Evolutionary conservation across 2,113 vertebrate genomes (phyloP), one percentile per base, ranked within the genome.

Genomic region (Leucoraja erinaceus): DNA sequence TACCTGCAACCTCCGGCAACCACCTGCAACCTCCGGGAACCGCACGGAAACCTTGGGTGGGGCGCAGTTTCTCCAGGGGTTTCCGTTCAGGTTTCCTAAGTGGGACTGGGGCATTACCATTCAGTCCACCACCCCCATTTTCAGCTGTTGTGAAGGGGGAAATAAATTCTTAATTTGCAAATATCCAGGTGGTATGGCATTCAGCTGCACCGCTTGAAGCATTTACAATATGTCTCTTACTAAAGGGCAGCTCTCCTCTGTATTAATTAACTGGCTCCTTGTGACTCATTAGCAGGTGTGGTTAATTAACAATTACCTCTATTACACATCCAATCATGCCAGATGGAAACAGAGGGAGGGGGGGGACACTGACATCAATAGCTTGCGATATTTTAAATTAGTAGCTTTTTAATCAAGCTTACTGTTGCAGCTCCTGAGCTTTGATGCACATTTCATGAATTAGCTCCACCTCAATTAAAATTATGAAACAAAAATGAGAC

Each of bases 281-380:
- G 81, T 59, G 56, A 86, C 81, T 86, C 81, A 86, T 86, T 86
- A 86, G n/a, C 81, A 61, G 54, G 56, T 61, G 81, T 25, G 56
- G 56, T 86, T 86, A 61, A n/a, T 86, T 61, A 61, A 86, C 56
- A 86, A 86, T 61, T 54, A 84, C 54, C 56, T 22, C 54, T 72
- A 59, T 56, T 84, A 28, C 25, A 59, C 54, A 59, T 59, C 54
- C 81, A 84, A 84, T 84, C 25, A n/a, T 86, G 14, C 81, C 10
- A 61, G 38, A 86, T 86, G 54, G 9, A 72, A 72, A 72, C 70
- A 72, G 4, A 72, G 5, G 70, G 70, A 18, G 22, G 16, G 38
- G n/a, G n/a, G n/a, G n/a, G n/a, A n/a, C n/a, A 20, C 70, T 72
- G 54, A 25, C 81, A 86, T 61, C 81, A 61, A 86, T 86, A 61